phyloP scores from a whole-genome alignment of 2,888 invertebrate genomes.

The Actias luna region DNA sequence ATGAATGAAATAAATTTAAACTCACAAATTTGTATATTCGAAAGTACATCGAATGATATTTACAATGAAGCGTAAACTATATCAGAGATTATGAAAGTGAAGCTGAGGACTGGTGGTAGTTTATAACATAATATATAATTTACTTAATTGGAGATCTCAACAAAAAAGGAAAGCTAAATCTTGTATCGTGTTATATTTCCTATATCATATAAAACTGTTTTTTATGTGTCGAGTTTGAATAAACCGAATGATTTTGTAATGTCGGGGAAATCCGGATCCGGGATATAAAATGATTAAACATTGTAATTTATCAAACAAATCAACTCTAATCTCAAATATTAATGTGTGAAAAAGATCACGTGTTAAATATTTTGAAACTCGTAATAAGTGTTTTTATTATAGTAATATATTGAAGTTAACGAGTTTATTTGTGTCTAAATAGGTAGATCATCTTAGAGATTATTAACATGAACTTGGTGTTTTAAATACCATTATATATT shows the following conservation, averaged over 20 bases:
- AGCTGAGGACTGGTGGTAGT: not conserved
- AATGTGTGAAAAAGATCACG: slow-evolving; percentile 18
- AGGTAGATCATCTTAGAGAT: too few species aligned
- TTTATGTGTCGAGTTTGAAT: not conserved
- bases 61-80: too few species aligned
- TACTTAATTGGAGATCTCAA: not conserved
- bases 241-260: slow-evolving; percentile 14
- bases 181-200: slow-evolving; percentile 5
- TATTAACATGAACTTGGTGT: too few species aligned
- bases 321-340: slow-evolving; percentile 6
- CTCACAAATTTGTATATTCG: too few species aligned
- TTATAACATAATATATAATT: not conserved
- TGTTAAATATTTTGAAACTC: slow-evolving; percentile 2
- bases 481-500: too few species aligned
- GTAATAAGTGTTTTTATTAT: not conserved
- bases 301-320: slow-evolving; percentile 20
- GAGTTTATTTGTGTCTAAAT: too few species aligned
- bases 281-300: slow-evolving; percentile 25
- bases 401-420: not conserved
- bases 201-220: slow-evolving; percentile 11
- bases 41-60: too few species aligned
- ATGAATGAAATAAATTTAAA: too few species aligned
- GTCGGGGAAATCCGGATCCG: slow-evolving; percentile 29
- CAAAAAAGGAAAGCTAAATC: slow-evolving; percentile 4
- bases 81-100: too few species aligned